A percentile compares a stretch with the other conserved stretches of the same genome.
Evolutionary conservation across 23 tunicate species (phyloP).

Genomic region (Styela plicata): DNA sequence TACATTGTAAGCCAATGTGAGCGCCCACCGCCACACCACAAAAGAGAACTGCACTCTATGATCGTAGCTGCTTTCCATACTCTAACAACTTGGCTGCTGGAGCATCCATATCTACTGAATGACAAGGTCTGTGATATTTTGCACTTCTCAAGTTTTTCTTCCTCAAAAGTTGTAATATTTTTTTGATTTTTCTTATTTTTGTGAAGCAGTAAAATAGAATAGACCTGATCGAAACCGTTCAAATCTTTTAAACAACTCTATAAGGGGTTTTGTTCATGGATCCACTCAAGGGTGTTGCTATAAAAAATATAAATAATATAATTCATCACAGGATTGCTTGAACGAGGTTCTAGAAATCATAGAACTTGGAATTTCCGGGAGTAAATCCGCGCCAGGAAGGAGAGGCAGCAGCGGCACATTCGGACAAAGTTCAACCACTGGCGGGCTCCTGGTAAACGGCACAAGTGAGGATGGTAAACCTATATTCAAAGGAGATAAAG

Average conservation of each 20-base stretch:
- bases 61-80: constrained; percentile 94
- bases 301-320: no score
- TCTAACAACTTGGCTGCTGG: constrained; percentile 68
- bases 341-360: constrained; percentile 77
- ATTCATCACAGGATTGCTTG: constrained; percentile 48
- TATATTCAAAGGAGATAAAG: constrained; percentile 77
- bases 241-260: no score
- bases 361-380: constrained; percentile 91
- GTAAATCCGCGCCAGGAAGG: constrained; percentile 64
- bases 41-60: constrained; percentile 82
- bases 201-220: no score
- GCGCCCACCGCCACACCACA: constrained; percentile 87
- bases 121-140: no score
- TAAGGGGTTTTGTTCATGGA: no score
- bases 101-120: constrained; percentile 82
- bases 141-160: no score
- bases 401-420: constrained; percentile 24
- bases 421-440: background rate
- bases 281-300: no score
- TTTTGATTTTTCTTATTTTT: no score
- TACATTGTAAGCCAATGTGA: constrained; percentile 83
- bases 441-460: background rate
- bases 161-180: no score
- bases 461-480: constrained; percentile 16
- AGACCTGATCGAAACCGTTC: no score